Evolutionary conservation across 2,113 vertebrate species (phyloP).

Genomic region (Blennius ocellaris): DNA sequence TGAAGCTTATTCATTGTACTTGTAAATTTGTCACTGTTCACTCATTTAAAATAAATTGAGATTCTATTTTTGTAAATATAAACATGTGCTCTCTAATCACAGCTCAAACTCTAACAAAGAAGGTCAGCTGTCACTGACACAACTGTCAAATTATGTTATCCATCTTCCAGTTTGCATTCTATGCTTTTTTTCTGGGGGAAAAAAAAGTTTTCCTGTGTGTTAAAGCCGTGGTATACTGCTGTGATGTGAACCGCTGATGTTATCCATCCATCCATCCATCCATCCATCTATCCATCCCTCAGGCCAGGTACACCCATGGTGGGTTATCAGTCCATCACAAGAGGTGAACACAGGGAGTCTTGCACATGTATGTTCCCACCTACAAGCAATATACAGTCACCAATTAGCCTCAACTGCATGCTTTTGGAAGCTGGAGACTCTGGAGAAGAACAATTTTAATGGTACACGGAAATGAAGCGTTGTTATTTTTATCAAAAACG

Average conservation of each 20-base stretch:
- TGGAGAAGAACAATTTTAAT: too few relatives aligned
- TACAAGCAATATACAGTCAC: too few relatives aligned
- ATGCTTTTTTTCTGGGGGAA: background rate
- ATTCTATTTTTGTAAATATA: background rate
- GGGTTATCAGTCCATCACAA: too few relatives aligned
- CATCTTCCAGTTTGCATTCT: background rate
- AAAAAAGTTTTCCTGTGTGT: background rate
- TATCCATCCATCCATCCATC: too few relatives aligned
- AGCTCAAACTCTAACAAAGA: background rate
- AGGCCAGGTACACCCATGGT: too few relatives aligned
- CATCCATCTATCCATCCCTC: too few relatives aligned
- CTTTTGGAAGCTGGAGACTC: too few relatives aligned
- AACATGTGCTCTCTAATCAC: background rate
- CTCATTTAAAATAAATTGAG: background rate
- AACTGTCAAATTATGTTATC: background rate
- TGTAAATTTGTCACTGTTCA: background rate
- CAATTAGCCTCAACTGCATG: too few relatives aligned
- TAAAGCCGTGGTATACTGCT: background rate
- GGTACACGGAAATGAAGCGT: too few relatives aligned
- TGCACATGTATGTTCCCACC: too few relatives aligned
- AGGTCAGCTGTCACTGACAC: background rate
- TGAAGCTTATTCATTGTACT: background rate
- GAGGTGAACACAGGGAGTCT: too few relatives aligned
- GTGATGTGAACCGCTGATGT: background rate
- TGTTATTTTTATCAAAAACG: too few relatives aligned